These are phyloP conservation scores for Pachymerium ferrugineum DNA, from an alignment of 2,888 invertebrate species.

Conservation along the genomic window DNA sequence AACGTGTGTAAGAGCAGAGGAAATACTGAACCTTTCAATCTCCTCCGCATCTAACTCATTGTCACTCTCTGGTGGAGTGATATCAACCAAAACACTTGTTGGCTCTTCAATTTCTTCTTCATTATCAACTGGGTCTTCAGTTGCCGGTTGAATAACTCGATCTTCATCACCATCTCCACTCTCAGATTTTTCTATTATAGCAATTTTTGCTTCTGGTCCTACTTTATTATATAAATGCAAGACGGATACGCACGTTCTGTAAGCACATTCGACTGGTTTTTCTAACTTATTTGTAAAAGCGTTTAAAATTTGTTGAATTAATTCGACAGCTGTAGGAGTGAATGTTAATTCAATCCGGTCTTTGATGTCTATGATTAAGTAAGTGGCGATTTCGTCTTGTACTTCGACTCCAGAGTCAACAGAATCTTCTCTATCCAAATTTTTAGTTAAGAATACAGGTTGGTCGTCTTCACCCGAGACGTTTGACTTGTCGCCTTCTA, in stretches of 20 bases:
- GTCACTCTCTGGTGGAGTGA: constrained; percentile 38
- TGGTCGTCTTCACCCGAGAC: constrained; percentile 41
- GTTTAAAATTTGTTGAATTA: constrained; percentile 51
- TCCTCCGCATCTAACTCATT: constrained; percentile 40
- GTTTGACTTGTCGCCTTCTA: constrained; percentile 42
- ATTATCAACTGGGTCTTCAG: not conserved
- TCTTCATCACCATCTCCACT: constrained; percentile 23
- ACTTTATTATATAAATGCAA: constrained; percentile 1
- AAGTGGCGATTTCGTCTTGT: constrained; percentile 53
- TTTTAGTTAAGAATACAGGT: constrained; percentile 36
- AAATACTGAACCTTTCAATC: constrained; percentile 40
- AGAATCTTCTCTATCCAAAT: constrained; percentile 31
- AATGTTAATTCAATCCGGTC: constrained; percentile 63
- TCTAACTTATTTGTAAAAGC: constrained; percentile 36
- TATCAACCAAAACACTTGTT: constrained; percentile 38
- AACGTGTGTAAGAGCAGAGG: constrained; percentile 41
- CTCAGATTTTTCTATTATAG: constrained; percentile 27
- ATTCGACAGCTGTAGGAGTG: constrained; percentile 60
- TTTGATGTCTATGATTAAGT: constrained; percentile 62
- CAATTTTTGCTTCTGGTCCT: constrained; percentile 18
- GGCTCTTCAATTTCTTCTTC: constrained; percentile 33
- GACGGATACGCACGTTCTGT: not conserved
- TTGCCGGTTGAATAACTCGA: constrained; percentile 31
- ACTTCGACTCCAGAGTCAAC: constrained; percentile 30
- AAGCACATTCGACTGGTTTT: not conserved